Base-by-base conservation (phyloP, 1,140 invertebrate genomes). In the Episyrphus balteatus region DNA sequence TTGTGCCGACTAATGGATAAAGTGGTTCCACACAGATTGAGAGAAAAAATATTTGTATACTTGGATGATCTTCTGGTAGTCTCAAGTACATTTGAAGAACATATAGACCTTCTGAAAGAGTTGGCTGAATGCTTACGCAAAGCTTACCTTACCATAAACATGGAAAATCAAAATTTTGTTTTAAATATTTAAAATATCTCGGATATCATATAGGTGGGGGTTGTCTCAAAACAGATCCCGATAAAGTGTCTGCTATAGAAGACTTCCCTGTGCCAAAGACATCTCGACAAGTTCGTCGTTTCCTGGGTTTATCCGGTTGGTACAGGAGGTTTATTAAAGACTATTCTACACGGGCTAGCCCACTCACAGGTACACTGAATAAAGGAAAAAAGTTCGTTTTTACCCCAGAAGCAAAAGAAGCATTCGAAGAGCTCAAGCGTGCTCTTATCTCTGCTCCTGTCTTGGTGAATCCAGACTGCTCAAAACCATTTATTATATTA, bases 241-340 rank as follows among this genome's bases (percentile, higher is more conserved):
- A 45, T 7, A 49, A 49, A 13, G 48, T 49, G 6, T 18, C 19
- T 1, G 34, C 26, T n/a, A 41, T 49, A 12, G 9, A n/a, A 5
- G 26, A 19, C 11, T 45, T 21, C 17, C 36, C 42, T 3, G n/a
- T 31, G 3, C 42, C 48, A 12, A 44, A 38, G n/a, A 39, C 34
- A 8, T 11, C 30, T 2, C 21, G 32, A 18, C 42, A 44, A 15
- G 9, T 44, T 2, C 19, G 43, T 5, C 15, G 42, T 2, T 49
- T 49, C 19, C 19, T 65, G 5, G 59, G 59, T 10, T 52, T 62
- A 41, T 46, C 42, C 5, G 56, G 42, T 6, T 61, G 62, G 59
- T 70, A 66, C 44, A 38, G 51, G 0, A 38, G 57, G 14, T 71
- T 72, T 46, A 57, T 70, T n/a, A 21, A 47, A 14, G 51, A 62